Evolutionary conservation across 2,888 invertebrate genomes (phyloP).

Genomic region (Nematopogon swammerdamellus): DNA sequence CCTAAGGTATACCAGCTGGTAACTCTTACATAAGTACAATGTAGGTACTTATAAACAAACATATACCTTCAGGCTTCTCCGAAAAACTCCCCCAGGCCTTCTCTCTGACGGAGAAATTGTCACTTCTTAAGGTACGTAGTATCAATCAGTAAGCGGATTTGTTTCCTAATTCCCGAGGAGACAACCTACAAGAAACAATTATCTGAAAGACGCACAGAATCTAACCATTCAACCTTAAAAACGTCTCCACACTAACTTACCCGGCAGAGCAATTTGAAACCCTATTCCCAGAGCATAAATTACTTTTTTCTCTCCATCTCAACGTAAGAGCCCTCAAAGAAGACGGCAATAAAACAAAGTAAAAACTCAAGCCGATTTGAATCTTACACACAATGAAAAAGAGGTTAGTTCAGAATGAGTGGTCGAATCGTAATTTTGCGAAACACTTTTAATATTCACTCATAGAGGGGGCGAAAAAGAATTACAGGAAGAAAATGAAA

Average conservation of each 20-base stretch:
- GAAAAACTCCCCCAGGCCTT: background rate
- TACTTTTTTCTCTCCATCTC: slow-evolving; percentile 1
- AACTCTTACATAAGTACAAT: no score
- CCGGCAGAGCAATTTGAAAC: background rate
- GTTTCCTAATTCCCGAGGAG: slow-evolving; percentile 47
- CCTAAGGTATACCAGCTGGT: no score
- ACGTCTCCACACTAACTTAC: background rate
- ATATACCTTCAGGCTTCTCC: no score
- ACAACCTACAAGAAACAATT: slow-evolving; percentile 52
- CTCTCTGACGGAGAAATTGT: slow-evolving; percentile 5
- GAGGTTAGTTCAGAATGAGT: background rate
- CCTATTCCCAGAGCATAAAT: background rate
- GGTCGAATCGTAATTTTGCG: slow-evolving; percentile 27
- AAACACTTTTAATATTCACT: slow-evolving; percentile 43
- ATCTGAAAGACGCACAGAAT: slow-evolving; percentile 31
- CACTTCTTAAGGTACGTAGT: slow-evolving; percentile 20
- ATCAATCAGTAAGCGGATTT: slow-evolving; percentile 51
- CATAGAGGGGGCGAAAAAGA: slow-evolving; percentile 41
- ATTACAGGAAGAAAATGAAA: slow-evolving; percentile 50
- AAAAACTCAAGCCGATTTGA: slow-evolving; percentile 10
- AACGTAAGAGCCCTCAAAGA: background rate
- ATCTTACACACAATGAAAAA: slow-evolving; percentile 17
- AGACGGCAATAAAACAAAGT: slow-evolving; percentile 7
- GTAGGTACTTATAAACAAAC: no score
- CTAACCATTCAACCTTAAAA: slow-evolving; percentile 3